Percentiles rank a stretch among this genome's conserved stretches.
Evolutionary conservation across 2,888 invertebrate species (phyloP).

Genomic region (Apamea sordens): DNA sequence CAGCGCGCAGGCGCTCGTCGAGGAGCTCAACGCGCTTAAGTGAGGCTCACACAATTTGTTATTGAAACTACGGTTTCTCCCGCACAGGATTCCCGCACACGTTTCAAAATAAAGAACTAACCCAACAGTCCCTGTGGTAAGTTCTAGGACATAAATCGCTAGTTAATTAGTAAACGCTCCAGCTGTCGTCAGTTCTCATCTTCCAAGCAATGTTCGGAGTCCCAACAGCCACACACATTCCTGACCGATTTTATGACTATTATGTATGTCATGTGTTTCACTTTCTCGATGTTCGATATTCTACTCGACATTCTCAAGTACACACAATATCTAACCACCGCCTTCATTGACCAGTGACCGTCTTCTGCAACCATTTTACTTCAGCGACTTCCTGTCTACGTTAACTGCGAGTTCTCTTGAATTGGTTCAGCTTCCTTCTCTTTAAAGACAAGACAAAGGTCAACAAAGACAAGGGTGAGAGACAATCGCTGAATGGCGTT

Average conservation of each 20-base stretch:
- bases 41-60: constrained; percentile 72
- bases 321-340: not conserved
- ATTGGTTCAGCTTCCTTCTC: constrained; percentile 4
- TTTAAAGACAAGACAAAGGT: not conserved
- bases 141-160: not conserved
- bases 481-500: not conserved
- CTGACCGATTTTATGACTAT: not conserved
- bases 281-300: not conserved
- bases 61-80: too few relatives aligned
- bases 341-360: not conserved
- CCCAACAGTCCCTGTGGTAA: too few relatives aligned
- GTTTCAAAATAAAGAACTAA: not conserved
- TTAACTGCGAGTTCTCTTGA: not conserved
- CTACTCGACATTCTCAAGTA: not conserved
- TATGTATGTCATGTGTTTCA: not conserved
- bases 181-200: not conserved
- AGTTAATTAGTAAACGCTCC: not conserved
- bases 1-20: constrained; percentile 94
- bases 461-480: not conserved
- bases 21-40: constrained; percentile 93
- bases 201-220: not conserved
- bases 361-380: not conserved
- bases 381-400: not conserved
- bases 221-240: not conserved
- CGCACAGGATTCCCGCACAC: not conserved